Conservation (phyloP, 2,113 vertebrate genomes). For the Paedocypris sp. region DNA sequence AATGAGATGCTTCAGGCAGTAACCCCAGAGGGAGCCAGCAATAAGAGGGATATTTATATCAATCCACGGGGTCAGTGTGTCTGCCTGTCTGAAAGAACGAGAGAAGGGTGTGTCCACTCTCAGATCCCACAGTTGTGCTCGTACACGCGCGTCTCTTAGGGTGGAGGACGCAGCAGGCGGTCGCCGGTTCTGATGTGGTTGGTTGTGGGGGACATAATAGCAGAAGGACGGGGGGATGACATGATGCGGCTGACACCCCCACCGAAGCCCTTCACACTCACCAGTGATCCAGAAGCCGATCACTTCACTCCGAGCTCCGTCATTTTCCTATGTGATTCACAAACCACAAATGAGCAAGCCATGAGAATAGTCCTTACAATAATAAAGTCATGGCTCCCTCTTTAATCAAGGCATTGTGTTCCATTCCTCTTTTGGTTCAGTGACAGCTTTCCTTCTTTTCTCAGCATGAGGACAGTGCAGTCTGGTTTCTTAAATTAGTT, state of each 20-base stretch:
- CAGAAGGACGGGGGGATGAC: background rate
- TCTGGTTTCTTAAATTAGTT: constrained; percentile 3
- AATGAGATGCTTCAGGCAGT: constrained; percentile 36
- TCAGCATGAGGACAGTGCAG: constrained; percentile 1
- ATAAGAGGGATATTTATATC: constrained; percentile 42
- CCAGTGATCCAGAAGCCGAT: background rate
- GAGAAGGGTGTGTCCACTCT: constrained; percentile 18
- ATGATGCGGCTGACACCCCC: constrained; percentile 1
- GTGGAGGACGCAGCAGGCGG: background rate
- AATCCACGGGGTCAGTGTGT: constrained; percentile 33
- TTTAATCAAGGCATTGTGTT: constrained; percentile 21
- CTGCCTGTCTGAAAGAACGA: constrained; percentile 34
- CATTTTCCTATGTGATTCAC: constrained; percentile 18
- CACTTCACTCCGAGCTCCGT: constrained; percentile 10
- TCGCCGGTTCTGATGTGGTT: constrained; percentile 5
- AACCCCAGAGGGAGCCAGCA: constrained; percentile 38
- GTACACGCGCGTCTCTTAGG: background rate
- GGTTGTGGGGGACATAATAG: background rate
- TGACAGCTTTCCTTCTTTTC: background rate
- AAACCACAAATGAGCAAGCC: background rate
- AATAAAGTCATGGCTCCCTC: background rate
- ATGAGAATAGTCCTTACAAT: constrained; percentile 10
- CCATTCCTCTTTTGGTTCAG: constrained; percentile 9
- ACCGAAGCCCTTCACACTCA: background rate
- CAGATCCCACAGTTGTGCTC: constrained; percentile 3